Conservation (phyloP, 2,113 vertebrate genomes). For the Castor canadensis region DNA sequence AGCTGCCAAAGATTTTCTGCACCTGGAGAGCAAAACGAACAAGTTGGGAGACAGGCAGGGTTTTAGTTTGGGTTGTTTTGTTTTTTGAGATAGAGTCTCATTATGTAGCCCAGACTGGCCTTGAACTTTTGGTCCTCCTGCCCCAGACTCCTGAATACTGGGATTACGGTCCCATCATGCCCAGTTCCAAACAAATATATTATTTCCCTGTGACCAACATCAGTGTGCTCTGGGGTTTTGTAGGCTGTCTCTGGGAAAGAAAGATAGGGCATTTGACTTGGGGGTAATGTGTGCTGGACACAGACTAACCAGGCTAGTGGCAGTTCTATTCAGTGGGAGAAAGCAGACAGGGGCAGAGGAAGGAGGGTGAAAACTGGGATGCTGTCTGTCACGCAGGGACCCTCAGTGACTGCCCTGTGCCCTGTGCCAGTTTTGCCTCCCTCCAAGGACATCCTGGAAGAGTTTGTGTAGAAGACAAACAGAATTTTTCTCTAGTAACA, state of each 20-base stretch:
- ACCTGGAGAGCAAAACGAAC: background rate
- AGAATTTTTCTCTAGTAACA: background rate
- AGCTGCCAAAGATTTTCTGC: background rate
- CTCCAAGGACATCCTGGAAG: background rate
- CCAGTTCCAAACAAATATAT: too few species aligned
- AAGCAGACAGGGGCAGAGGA: background rate
- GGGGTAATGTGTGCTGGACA: background rate
- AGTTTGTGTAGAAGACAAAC: background rate
- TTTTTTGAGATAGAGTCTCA: too few species aligned
- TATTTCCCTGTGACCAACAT: background rate
- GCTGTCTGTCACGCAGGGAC: too few species aligned
- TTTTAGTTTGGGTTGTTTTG: too few species aligned
- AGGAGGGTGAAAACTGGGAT: background rate
- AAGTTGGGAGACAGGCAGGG: too few species aligned
- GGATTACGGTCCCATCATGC: too few species aligned
- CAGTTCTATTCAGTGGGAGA: background rate
- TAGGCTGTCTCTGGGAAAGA: background rate
- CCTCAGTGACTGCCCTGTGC: rapidly evolving
- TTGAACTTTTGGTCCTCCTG: too few species aligned
- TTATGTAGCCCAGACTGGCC: too few species aligned
- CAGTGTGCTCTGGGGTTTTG: background rate
- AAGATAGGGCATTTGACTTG: background rate
- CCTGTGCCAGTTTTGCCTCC: background rate
- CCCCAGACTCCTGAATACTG: too few species aligned
- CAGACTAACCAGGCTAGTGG: background rate